These are phyloP conservation scores for Enteromius thamalakanensis DNA, from an alignment of 2,797 vertebrate species.

Conservation along the genomic window DNA sequence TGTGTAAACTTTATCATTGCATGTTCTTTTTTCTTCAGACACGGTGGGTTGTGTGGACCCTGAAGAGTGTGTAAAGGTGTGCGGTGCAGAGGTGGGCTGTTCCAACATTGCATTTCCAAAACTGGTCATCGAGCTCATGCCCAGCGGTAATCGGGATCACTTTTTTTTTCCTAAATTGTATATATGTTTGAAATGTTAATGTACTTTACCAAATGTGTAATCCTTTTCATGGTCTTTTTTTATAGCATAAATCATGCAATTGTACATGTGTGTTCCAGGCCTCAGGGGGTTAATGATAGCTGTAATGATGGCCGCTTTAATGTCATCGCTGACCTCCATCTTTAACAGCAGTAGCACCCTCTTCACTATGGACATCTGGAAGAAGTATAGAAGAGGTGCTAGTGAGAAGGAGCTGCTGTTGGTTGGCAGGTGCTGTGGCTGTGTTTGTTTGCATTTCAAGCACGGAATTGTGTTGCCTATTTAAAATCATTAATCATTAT, in stretches of 20 bases:
- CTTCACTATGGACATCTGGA: conserved; percentile 94
- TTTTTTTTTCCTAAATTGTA: not conserved
- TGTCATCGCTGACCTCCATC: conserved; percentile 92
- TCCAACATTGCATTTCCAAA: conserved; percentile 92
- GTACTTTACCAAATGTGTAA: not conserved
- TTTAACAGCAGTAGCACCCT: conserved; percentile 93
- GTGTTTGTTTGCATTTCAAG: conserved; percentile 14
- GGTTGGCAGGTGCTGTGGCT: conserved; percentile 81
- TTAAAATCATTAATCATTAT: conserved; percentile 21
- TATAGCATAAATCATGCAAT: not conserved
- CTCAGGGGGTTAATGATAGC: conserved; percentile 90
- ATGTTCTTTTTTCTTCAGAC: conserved; percentile 68
- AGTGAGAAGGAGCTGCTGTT: conserved; percentile 86
- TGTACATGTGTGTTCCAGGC: conserved; percentile 71
- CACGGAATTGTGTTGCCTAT: not conserved
- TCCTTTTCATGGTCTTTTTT: not conserved
- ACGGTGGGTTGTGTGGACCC: conserved; percentile 83
- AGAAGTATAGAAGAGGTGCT: conserved; percentile 79
- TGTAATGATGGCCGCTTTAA: conserved; percentile 90
- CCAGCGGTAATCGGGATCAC: conserved; percentile 76
- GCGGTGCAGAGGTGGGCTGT: conserved; percentile 88
- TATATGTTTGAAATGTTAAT: conserved; percentile 6
- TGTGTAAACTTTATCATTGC: not conserved
- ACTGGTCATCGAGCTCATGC: conserved; percentile 92
- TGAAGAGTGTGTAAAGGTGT: conserved; percentile 82